phyloP scores from a whole-genome alignment of 2,113 vertebrate genomes.

The Clupea harengus region DNA sequence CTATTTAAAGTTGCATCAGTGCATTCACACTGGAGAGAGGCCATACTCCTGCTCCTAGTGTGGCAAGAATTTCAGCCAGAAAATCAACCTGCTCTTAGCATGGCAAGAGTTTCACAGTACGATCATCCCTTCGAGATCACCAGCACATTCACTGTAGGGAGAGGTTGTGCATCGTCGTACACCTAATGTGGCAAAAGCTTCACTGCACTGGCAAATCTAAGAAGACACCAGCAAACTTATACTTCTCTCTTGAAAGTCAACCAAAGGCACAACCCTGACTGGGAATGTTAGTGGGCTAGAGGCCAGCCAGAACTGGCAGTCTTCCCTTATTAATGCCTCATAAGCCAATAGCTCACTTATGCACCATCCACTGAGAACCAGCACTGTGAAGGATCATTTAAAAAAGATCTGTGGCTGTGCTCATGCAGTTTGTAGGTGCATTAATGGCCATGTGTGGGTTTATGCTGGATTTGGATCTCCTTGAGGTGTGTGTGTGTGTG shows the following conservation, averaged over 20 bases:
- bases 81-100: too few relatives aligned
- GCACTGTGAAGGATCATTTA: background rate
- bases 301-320: background rate
- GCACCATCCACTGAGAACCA: background rate
- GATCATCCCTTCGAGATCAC: too few relatives aligned
- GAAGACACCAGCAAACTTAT: too few relatives aligned
- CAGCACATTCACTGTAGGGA: too few relatives aligned
- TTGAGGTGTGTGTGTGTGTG: background rate
- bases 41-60: too few relatives aligned
- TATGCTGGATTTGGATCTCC: background rate
- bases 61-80: too few relatives aligned
- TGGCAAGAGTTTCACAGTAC: too few relatives aligned
- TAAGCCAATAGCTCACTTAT: constrained; percentile 3
- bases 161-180: too few relatives aligned
- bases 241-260: background rate
- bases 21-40: too few relatives aligned
- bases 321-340: constrained; percentile 11
- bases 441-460: background rate
- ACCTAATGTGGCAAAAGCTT: too few relatives aligned
- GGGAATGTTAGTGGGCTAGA: constrained; percentile 9
- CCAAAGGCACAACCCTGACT: constrained; percentile 12
- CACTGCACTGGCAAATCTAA: too few relatives aligned
- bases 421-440: background rate
- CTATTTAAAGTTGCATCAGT: too few relatives aligned
- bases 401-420: background rate